These are phyloP conservation scores for Linurgus olivaceus DNA, from an alignment of 2,797 vertebrate genomes.

Conservation along the genomic window DNA sequence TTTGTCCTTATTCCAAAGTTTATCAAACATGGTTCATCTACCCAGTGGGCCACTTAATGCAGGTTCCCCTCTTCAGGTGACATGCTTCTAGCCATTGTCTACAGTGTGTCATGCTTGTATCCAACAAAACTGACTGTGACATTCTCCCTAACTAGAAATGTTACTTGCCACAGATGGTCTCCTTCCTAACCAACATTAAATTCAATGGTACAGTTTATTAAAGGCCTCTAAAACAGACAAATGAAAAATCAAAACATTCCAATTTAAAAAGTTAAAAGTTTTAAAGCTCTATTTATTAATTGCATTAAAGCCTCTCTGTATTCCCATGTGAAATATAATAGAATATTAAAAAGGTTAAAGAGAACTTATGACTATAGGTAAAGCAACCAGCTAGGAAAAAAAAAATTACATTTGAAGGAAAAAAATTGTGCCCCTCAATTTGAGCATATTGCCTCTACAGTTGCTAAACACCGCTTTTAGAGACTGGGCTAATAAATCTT, in stretches of 20 bases:
- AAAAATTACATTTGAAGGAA: not conserved
- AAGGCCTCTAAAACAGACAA: not conserved
- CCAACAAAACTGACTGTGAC: not conserved
- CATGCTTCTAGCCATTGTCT: not conserved
- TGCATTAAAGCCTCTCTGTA: not conserved
- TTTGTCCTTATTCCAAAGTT: not conserved
- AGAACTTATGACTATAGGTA: not conserved
- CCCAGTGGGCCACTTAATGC: not conserved
- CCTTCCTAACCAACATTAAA: not conserved
- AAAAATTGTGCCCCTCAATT: not conserved
- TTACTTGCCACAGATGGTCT: not conserved
- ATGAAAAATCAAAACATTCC: not conserved
- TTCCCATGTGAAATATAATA: not conserved
- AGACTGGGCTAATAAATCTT: not conserved
- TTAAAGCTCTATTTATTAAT: not conserved
- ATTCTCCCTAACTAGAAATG: not conserved
- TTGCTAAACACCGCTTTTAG: not conserved
- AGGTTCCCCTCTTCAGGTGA: not conserved
- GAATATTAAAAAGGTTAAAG: not conserved
- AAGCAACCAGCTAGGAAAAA: not conserved
- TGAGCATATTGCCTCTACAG: not conserved
- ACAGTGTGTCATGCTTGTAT: not conserved
- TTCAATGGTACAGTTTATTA: not conserved
- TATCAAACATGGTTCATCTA: not conserved
- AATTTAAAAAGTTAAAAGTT: not conserved